Evolutionary conservation across 2,888 invertebrate species (phyloP).

Genomic region (Microchrysa polita): DNA sequence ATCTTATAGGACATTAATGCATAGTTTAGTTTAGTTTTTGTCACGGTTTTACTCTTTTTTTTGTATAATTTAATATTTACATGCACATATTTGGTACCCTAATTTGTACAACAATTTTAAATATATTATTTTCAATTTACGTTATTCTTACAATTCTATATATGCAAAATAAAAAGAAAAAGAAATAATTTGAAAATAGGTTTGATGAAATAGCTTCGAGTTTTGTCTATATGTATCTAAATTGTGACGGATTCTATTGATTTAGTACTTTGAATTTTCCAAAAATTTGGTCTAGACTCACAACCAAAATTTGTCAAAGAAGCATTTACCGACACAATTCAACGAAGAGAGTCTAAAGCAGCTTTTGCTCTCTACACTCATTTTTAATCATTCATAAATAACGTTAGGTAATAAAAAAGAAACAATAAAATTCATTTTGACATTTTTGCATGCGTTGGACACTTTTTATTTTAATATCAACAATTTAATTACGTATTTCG

Average conservation of each 20-base stretch:
- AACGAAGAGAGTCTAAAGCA: not conserved
- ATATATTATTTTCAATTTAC: slow-evolving; percentile 25
- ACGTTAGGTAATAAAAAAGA: no score
- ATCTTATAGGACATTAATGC: slow-evolving; percentile 3
- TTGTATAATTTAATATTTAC: slow-evolving; percentile 42
- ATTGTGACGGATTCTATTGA: not conserved
- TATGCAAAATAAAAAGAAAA: slow-evolving; percentile 3
- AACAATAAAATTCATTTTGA: no score
- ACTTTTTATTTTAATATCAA: not conserved
- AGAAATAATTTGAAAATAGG: not conserved
- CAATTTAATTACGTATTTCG: slow-evolving; percentile 13
- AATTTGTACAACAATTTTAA: slow-evolving; percentile 46
- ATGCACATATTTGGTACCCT: slow-evolving; percentile 47
- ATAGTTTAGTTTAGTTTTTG: slow-evolving; percentile 20
- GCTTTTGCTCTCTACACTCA: not conserved
- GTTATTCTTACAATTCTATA: slow-evolving; percentile 30
- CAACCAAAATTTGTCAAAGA: no score
- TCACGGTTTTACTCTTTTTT: no score
- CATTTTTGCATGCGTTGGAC: not conserved
- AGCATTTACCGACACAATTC: not conserved
- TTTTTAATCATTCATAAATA: not conserved
- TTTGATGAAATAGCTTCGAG: slow-evolving; percentile 14
- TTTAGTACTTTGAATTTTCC: no score
- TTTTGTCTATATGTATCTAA: not conserved
- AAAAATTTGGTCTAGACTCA: no score